Base-by-base conservation (phyloP, 2,888 invertebrate genomes). In the Ceratothoa steindachneri region DNA sequence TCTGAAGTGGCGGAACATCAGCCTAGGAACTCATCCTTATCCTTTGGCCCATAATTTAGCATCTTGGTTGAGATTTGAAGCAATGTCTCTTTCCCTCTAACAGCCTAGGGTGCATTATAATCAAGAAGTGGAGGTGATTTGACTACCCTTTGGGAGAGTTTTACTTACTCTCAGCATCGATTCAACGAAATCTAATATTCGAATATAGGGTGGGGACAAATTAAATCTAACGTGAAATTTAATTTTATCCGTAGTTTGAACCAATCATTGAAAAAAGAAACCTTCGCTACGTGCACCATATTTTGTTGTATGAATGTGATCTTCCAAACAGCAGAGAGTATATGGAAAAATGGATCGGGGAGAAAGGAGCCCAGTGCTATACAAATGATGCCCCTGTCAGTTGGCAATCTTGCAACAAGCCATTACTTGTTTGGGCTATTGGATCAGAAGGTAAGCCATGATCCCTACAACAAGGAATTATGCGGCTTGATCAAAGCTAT, bases 401-500 rank as follows among this genome's bases (percentile, higher is more conserved):
- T 81, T 92, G 93, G 91, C 89, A 80, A 4, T 77, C 91, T 74
- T 81, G 81, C 65, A 88, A 91, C 27, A 91, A 91, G 0, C 91
- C 93, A 1, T 87, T 93, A n/a, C 89, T 92, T 0, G 91, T 91
- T 1, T 94, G 93, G 93, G 91, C 92, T 5, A 88, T 91, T 80
- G 94, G 94, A 0, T 77, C 77, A 22, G 66, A 74, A 51, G 72
- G 77, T 72, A 60, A 0, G 52, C 15, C 15, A n/a, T 51, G 15
- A 12, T 9, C 15, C 51, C 12, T 15, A 12, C 51, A 12, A 9
- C 9, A 12, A 12, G 15, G 9, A 12, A 12, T 12, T 51, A 51
- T 51, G 9, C 9, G 51, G 51, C 9, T 51, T 51, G 12, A 51
- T 51, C n/a, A n/a, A n/a, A n/a, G n/a, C n/a, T n/a, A n/a, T n/a